Evolutionary conservation across 2,113 vertebrate genomes (phyloP).

Genomic region (Ploceus nigricollis): DNA sequence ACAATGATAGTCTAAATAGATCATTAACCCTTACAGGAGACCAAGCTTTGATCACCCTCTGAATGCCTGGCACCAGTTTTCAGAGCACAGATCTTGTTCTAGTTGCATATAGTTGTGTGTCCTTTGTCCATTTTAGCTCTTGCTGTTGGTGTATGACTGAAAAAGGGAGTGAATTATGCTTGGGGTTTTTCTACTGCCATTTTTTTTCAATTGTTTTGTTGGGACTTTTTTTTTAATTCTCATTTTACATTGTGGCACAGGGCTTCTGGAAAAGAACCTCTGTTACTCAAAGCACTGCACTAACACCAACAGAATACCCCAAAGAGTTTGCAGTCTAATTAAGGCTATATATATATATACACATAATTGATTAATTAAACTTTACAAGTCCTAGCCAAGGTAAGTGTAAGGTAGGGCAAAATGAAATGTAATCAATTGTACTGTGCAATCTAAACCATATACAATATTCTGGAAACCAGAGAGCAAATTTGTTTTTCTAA

Average conservation of each 20-base stretch:
- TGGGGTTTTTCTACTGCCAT: neutral
- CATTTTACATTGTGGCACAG: neutral
- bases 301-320: neutral
- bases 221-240: neutral
- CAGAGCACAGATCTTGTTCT: neutral
- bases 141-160: neutral
- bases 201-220: neutral
- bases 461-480: neutral
- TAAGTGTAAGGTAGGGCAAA: neutral
- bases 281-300: neutral
- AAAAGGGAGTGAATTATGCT: neutral
- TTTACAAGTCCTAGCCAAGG: neutral
- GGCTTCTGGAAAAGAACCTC: neutral
- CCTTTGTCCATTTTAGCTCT: neutral
- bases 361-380: neutral
- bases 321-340: neutral
- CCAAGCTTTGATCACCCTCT: neutral
- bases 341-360: neutral
- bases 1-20: neutral
- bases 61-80: neutral
- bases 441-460: neutral
- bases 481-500: neutral
- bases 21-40: neutral
- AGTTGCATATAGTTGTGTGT: accelerated
- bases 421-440: neutral